phyloP scores from a whole-genome alignment of 2,113 vertebrate genomes.

The Vireo altiloquus region DNA sequence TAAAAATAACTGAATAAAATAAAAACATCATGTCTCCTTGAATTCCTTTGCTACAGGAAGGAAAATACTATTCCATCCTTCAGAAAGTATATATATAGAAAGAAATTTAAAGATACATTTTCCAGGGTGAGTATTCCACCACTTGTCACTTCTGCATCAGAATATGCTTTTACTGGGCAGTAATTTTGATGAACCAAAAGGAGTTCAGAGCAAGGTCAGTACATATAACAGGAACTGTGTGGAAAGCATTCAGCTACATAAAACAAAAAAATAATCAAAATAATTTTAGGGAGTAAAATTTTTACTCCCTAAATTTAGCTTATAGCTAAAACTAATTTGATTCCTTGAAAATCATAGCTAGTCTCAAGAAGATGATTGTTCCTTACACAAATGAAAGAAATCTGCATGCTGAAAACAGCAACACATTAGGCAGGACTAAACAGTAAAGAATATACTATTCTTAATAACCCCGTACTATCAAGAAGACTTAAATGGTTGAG shows the following conservation, averaged over 20 bases:
- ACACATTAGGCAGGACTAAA: background rate
- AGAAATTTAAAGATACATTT: background rate
- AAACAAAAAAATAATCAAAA: background rate
- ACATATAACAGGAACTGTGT: background rate
- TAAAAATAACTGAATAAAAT: conserved; percentile 2
- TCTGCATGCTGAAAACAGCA: background rate
- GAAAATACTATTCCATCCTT: background rate
- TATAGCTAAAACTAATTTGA: background rate
- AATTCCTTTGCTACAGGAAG: background rate
- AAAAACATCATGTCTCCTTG: background rate
- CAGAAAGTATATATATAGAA: background rate
- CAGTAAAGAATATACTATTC: background rate
- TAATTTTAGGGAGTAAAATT: background rate
- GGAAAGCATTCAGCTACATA: background rate
- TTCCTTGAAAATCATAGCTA: background rate
- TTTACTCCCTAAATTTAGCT: too few species aligned
- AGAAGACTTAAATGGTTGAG: background rate
- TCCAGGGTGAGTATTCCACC: background rate
- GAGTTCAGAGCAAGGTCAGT: background rate
- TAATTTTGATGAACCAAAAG: background rate
- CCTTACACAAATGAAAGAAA: background rate
- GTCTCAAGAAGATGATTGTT: background rate
- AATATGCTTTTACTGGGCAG: background rate
- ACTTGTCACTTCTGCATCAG: background rate
- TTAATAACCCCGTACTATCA: background rate